These are phyloP conservation scores for Lepidothrix coronata DNA, from an alignment of 2,113 vertebrate genomes.

Conservation along the genomic window DNA sequence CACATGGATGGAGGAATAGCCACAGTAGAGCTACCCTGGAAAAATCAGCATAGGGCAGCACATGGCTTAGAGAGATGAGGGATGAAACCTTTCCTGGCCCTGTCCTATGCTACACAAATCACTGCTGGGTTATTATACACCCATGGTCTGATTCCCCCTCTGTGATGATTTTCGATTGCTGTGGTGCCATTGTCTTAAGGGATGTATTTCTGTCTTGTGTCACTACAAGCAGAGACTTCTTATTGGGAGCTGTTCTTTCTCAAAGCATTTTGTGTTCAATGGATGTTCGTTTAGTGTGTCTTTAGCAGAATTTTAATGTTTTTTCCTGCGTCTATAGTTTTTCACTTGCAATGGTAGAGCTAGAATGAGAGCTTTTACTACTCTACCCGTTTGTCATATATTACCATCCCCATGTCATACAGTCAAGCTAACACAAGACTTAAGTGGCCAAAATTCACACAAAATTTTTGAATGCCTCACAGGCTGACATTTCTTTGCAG, in stretches of 20 bases:
- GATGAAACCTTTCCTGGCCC: not conserved
- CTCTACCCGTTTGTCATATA: not conserved
- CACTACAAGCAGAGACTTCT: not conserved
- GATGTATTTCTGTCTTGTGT: not conserved
- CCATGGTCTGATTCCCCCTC: not conserved
- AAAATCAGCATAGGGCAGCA: not conserved
- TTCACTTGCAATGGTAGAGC: not conserved
- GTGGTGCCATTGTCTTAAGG: not conserved
- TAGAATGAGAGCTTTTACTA: not conserved
- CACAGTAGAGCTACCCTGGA: not conserved
- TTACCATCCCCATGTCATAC: not conserved
- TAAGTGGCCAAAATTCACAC: not conserved
- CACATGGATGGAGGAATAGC: not conserved
- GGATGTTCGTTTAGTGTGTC: not conserved
- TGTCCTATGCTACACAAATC: not conserved
- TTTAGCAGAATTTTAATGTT: not conserved
- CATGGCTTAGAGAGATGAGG: not conserved
- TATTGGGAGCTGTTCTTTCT: not conserved
- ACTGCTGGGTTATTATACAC: not conserved
- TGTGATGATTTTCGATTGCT: not conserved
- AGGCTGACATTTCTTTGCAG: not conserved
- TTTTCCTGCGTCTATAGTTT: not conserved
- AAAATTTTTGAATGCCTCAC: not conserved
- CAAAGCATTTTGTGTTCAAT: not conserved
- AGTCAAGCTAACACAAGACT: not conserved